A percentile compares a stretch with the other conserved stretches of the same genome.
These are phyloP conservation scores for Etheostoma cragini DNA, from an alignment of 2,113 vertebrate species.

Conservation along the genomic window DNA sequence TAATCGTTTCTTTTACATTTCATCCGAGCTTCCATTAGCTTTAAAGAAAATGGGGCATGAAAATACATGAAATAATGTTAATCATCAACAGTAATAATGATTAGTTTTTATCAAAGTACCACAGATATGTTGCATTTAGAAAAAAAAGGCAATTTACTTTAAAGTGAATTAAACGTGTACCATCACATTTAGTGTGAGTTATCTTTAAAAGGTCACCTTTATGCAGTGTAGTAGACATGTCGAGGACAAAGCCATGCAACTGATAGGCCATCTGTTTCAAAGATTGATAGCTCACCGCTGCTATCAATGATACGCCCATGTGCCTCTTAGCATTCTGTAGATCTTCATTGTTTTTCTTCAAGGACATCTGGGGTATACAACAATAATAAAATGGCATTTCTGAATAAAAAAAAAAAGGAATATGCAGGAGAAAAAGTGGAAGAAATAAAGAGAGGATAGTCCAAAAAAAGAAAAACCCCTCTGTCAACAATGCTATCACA, in stretches of 20 bases:
- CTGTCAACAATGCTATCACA: conserved; percentile 45
- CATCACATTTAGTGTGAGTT: conserved; percentile 56
- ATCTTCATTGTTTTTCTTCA: conserved; percentile 74
- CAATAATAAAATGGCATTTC: conserved; percentile 47
- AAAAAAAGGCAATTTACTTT: conserved; percentile 38
- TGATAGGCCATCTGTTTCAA: conserved; percentile 75
- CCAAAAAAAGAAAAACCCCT: conserved; percentile 3
- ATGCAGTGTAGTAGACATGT: conserved; percentile 54
- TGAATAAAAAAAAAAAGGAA: conserved; percentile 40
- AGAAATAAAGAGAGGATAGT: conserved; percentile 39
- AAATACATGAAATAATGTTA: conserved; percentile 50
- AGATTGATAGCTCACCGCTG: conserved; percentile 73
- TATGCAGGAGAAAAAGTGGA: conserved; percentile 13
- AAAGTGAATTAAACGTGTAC: conserved; percentile 38
- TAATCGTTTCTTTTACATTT: conserved; percentile 70
- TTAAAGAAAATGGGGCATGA: conserved; percentile 39
- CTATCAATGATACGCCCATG: conserved; percentile 70
- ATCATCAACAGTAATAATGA: conserved; percentile 50
- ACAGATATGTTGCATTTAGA: conserved; percentile 13
- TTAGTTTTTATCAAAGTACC: conserved; percentile 48
- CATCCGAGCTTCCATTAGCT: conserved; percentile 53
- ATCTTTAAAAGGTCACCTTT: conserved; percentile 73
- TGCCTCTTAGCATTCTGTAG: conserved; percentile 69
- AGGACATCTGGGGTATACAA: conserved; percentile 60
- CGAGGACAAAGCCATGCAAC: conserved; percentile 64